Conservation (phyloP, 2,797 vertebrate genomes). For the Psittacula derbiana region DNA sequence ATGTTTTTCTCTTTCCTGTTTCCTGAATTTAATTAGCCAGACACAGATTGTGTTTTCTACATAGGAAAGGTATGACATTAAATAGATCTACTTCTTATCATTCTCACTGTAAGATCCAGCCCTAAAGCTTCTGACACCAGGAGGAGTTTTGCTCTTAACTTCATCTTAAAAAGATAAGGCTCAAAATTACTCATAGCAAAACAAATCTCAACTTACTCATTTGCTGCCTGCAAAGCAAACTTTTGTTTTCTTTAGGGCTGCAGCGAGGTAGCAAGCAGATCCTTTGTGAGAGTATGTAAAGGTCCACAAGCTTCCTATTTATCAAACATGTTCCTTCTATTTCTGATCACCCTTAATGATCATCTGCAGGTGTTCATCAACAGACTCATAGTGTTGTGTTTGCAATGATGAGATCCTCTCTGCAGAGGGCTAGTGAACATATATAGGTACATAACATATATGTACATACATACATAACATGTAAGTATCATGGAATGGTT, state of each 20-base stretch:
- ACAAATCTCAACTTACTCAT: background rate
- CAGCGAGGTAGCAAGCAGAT: background rate
- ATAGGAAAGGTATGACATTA: background rate
- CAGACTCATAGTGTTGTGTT: background rate
- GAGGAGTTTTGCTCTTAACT: background rate
- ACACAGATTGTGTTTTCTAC: background rate
- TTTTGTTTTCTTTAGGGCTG: background rate
- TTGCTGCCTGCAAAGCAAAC: background rate
- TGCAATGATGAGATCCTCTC: background rate
- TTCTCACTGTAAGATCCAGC: background rate
- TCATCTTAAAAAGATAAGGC: background rate
- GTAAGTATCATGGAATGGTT: background rate
- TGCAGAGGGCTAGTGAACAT: background rate
- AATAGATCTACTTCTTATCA: background rate
- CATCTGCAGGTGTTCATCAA: background rate
- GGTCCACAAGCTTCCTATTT: background rate
- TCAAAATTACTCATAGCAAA: background rate
- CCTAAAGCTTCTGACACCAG: background rate
- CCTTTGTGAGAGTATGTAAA: background rate
- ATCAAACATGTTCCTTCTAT: background rate
- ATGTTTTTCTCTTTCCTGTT: background rate
- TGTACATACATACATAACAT: background rate
- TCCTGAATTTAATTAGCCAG: background rate
- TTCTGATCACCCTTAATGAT: background rate
- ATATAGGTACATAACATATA: fast-evolving